These are phyloP conservation scores for Pristionchus exspectatus DNA, from an alignment of 2,888 invertebrate species.

Conservation along the genomic window DNA sequence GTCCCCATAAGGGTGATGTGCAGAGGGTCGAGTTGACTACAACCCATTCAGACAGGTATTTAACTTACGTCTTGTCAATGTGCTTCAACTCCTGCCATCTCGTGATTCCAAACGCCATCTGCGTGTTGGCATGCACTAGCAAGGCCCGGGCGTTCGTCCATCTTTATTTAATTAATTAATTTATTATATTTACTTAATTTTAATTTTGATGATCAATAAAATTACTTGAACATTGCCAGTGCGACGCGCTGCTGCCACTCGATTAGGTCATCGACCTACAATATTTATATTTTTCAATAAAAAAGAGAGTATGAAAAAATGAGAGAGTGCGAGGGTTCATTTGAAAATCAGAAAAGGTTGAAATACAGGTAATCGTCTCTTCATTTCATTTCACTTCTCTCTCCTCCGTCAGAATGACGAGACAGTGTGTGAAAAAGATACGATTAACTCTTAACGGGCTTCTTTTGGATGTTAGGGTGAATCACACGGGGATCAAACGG, in stretches of 20 bases:
- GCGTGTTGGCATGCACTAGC: constrained; percentile 81
- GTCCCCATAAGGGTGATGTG: too few relatives aligned
- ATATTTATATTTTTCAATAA: neutral
- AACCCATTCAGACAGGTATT: too few relatives aligned
- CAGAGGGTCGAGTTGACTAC: too few relatives aligned
- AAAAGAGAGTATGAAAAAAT: neutral
- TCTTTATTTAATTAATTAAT: neutral
- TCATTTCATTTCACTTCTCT: too few relatives aligned
- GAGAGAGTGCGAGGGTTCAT: neutral
- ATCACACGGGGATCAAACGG: too few relatives aligned
- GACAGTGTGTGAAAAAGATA: neutral
- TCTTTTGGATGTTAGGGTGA: too few relatives aligned
- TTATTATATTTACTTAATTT: too few relatives aligned
- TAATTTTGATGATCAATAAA: neutral
- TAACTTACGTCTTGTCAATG: constrained; percentile 78
- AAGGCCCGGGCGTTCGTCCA: constrained; percentile 74
- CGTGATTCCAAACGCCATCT: constrained; percentile 81
- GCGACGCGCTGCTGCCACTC: constrained; percentile 81
- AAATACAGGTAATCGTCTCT: neutral
- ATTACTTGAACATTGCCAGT: constrained; percentile 81
- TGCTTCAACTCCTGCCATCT: constrained; percentile 81
- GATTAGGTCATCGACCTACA: constrained; percentile 80
- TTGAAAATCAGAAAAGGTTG: neutral
- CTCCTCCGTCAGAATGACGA: too few relatives aligned
- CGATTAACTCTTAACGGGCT: too few relatives aligned